Evolutionary conservation across 1,140 invertebrate species (phyloP).

Genomic region (Halictus rubicundus): DNA sequence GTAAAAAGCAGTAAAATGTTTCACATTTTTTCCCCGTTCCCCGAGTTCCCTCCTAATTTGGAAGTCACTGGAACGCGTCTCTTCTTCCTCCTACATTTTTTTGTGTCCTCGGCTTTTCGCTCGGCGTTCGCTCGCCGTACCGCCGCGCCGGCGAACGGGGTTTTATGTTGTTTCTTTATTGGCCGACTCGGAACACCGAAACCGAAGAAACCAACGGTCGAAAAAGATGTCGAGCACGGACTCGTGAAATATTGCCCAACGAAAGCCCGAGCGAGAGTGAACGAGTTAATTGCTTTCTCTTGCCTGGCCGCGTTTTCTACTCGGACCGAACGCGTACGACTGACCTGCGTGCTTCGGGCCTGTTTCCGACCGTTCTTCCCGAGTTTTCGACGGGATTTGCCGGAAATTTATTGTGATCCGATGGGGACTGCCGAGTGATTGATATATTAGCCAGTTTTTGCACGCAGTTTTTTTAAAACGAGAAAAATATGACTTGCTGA

Average conservation of each 20-base stretch:
- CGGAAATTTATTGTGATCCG: no score
- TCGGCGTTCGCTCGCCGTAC: background rate
- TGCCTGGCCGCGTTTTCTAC: background rate
- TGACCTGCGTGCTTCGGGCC: background rate
- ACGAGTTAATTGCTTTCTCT: constrained; percentile 39
- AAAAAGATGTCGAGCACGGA: constrained; percentile 22
- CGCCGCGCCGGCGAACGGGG: no score
- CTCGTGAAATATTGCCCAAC: constrained; percentile 42
- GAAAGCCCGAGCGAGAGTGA: background rate
- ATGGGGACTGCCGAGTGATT: no score
- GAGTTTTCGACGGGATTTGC: no score
- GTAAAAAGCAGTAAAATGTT: constrained; percentile 63
- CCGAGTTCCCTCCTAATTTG: background rate
- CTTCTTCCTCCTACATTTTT: background rate
- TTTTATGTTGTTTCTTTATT: constrained; percentile 3
- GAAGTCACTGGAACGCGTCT: constrained; percentile 29
- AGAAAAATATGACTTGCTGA: no score
- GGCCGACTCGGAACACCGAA: background rate
- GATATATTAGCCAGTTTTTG: no score
- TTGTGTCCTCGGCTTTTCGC: background rate
- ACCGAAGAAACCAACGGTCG: background rate
- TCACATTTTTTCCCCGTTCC: constrained; percentile 18
- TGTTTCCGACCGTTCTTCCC: no score
- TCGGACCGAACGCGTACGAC: background rate
- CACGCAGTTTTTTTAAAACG: no score